These are phyloP conservation scores for Galerucella pusilla DNA, from an alignment of 2,888 invertebrate genomes.

Conservation along the genomic window DNA sequence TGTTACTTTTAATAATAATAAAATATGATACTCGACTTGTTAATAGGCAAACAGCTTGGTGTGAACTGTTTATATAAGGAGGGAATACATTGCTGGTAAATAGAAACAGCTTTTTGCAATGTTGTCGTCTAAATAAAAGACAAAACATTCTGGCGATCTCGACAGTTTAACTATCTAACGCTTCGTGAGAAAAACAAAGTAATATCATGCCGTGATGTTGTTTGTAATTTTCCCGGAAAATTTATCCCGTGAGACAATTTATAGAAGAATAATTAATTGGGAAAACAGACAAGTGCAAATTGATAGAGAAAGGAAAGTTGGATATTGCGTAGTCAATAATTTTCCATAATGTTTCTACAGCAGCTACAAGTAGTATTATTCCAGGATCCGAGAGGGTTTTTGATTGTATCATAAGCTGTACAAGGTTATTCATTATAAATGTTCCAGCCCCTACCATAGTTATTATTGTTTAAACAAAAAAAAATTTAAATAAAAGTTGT, in stretches of 20 bases:
- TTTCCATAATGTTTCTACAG: constrained; percentile 1
- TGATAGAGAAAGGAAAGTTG: constrained; percentile 16
- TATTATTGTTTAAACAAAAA: no score
- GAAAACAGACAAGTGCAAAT: constrained; percentile 38
- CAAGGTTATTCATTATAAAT: no score
- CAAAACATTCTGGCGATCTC: no score
- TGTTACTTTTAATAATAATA: no score
- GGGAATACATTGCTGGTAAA: neutral
- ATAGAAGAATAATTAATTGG: constrained; percentile 29
- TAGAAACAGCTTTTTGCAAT: neutral
- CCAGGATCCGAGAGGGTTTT: no score
- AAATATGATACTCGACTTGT: neutral
- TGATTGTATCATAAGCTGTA: no score
- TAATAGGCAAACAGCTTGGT: neutral
- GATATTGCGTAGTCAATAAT: neutral
- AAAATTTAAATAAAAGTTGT: no score
- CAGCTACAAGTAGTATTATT: neutral
- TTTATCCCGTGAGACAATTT: neutral
- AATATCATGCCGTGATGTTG: neutral
- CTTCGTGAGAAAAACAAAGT: neutral
- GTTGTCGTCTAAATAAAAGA: neutral
- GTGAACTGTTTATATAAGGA: constrained; percentile 4
- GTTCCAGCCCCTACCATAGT: no score
- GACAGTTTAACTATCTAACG: no score
- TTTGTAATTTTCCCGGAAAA: neutral